phyloP scores from a whole-genome alignment of 2,113 vertebrate species.

The Dicaeum eximium region DNA sequence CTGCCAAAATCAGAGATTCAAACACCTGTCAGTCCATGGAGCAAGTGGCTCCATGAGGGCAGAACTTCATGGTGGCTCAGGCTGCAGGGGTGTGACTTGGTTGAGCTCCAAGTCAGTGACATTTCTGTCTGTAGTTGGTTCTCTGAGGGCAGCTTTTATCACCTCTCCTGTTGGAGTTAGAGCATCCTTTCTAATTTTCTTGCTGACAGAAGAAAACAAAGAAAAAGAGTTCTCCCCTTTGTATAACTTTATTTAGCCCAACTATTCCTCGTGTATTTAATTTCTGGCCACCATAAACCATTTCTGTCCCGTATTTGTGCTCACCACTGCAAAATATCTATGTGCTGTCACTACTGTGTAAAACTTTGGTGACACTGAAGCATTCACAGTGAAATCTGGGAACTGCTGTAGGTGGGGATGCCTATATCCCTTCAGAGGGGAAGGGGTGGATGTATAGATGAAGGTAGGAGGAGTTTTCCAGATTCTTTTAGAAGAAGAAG shows the following conservation, averaged over 20 bases:
- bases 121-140: background rate
- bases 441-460: background rate
- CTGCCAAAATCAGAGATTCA: background rate
- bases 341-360: background rate
- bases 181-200: background rate
- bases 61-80: background rate
- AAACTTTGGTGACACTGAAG: background rate
- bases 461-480: background rate
- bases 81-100: background rate
- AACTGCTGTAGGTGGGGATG: background rate
- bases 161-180: background rate
- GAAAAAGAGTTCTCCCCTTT: background rate
- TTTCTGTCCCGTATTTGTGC: background rate
- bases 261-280: background rate
- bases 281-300: background rate
- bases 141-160: background rate
- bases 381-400: background rate
- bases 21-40: too few species aligned
- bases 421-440: background rate
- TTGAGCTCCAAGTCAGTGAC: background rate
- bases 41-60: background rate
- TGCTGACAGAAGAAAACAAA: background rate
- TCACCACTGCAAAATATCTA: background rate
- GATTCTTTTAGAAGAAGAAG: background rate
- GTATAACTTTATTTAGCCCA: background rate